Conservation (phyloP, 2,797 vertebrate species). For the Coccyzus lansbergi region DNA sequence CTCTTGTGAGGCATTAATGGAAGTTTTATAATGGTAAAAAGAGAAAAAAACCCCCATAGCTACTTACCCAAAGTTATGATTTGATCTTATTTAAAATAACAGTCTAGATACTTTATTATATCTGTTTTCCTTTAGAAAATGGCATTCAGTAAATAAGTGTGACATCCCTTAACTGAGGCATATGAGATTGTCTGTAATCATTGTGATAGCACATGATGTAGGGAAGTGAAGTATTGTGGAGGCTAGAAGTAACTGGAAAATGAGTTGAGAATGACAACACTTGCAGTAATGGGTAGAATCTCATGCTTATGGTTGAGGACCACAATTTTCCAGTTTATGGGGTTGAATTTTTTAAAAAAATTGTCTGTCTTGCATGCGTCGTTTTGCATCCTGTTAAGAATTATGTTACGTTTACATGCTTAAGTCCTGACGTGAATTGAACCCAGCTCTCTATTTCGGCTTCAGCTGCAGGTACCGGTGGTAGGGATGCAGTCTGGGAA, state of each 20-base stretch:
- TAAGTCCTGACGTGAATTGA: not conserved
- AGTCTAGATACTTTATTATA: not conserved
- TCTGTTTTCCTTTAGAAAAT: not conserved
- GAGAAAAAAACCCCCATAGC: not conserved
- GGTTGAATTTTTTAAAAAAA: not conserved
- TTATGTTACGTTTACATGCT: not conserved
- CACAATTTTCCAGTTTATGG: not conserved
- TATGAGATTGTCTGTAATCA: not conserved
- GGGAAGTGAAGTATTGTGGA: not conserved
- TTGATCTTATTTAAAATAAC: not conserved
- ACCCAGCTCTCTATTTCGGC: not conserved
- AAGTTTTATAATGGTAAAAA: not conserved
- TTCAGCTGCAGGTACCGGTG: not conserved
- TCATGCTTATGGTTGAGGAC: not conserved
- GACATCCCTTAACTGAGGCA: not conserved
- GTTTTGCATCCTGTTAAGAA: not conserved
- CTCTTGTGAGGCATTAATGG: not conserved
- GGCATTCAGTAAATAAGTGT: not conserved
- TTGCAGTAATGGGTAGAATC: not conserved
- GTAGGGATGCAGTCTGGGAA: not conserved
- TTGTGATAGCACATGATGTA: not conserved
- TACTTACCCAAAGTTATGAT: not conserved
- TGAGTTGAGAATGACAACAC: not conserved
- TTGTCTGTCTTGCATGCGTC: not conserved
- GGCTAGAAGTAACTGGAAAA: not conserved